phyloP scores from a whole-genome alignment of 2,888 invertebrate species.

The Cosmia trapezina region DNA sequence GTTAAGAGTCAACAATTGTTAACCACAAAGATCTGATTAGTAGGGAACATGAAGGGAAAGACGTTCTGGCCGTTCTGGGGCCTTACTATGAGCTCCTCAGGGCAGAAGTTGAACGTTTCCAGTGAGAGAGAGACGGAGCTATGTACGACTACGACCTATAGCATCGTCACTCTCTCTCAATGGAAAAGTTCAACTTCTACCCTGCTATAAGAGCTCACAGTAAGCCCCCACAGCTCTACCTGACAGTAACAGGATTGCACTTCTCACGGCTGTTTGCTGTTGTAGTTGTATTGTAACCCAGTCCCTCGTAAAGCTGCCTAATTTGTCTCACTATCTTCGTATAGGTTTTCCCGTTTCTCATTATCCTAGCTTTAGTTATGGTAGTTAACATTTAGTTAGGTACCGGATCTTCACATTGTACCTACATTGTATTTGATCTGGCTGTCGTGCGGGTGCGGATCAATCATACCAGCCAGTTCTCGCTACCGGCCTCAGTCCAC shows the following conservation, averaged over 20 bases:
- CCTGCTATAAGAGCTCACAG: no score
- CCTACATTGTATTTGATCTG: conserved; percentile 32
- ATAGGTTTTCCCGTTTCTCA: background rate
- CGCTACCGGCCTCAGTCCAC: conserved; percentile 57
- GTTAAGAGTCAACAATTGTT: background rate
- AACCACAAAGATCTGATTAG: background rate
- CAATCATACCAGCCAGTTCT: conserved; percentile 63
- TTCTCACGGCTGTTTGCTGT: background rate
- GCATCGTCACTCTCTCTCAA: no score
- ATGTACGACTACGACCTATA: no score
- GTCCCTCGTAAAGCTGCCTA: background rate
- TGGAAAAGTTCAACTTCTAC: no score
- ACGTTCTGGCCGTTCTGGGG: no score
- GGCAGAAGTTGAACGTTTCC: no score
- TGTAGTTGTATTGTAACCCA: no score
- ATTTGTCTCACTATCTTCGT: background rate
- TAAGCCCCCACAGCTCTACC: no score
- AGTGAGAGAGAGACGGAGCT: no score
- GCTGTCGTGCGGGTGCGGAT: conserved; percentile 36
- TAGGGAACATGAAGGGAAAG: background rate
- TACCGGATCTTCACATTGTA: conserved; percentile 19
- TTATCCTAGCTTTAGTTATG: no score
- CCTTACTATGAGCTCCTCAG: no score
- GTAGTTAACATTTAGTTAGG: no score
- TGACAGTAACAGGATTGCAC: background rate